A percentile compares a stretch with the other conserved stretches of the same genome.
phyloP scores from a whole-genome alignment of 2,888 invertebrate genomes.

The Plagodis pulveraria region DNA sequence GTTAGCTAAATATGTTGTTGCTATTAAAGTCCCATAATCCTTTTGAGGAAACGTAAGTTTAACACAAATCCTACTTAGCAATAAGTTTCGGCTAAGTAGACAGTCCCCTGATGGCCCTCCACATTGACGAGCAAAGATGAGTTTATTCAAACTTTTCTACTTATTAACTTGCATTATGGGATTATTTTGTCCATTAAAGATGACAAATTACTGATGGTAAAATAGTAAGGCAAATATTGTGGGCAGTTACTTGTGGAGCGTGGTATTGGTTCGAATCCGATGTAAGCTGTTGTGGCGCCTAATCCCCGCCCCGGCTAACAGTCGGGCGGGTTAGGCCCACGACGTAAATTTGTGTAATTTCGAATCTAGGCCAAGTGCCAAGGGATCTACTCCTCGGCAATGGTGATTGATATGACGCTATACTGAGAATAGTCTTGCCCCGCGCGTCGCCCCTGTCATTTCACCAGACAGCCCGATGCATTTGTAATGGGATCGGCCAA shows the following conservation, averaged over 20 bases:
- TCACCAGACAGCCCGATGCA: constrained; percentile 63
- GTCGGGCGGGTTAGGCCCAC: constrained; percentile 71
- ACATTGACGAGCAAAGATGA: constrained; percentile 74
- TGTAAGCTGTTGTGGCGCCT: constrained; percentile 74
- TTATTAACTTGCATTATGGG: constrained; percentile 80
- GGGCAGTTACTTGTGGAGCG: constrained; percentile 61
- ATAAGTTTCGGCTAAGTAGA: constrained; percentile 79
- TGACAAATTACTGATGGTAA: constrained; percentile 53
- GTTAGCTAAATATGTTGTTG: constrained; percentile 62
- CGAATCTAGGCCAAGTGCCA: constrained; percentile 84
- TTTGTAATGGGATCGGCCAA: constrained; percentile 59
- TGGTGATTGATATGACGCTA: constrained; percentile 82
- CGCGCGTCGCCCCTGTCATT: constrained; percentile 55
- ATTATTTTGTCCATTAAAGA: constrained; percentile 65
- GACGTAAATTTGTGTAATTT: constrained; percentile 84
- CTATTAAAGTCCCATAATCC: constrained; percentile 74
- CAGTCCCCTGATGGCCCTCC: constrained; percentile 77
- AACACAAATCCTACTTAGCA: constrained; percentile 81
- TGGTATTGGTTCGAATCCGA: constrained; percentile 69
- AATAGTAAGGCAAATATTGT: constrained; percentile 61
- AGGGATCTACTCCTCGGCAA: constrained; percentile 78
- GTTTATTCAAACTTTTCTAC: constrained; percentile 79
- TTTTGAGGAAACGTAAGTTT: constrained; percentile 71
- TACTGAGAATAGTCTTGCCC: constrained; percentile 64
- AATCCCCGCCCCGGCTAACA: constrained; percentile 74